Conservation (phyloP, 2,888 invertebrate species). For the Habroteleia sp. region DNA sequence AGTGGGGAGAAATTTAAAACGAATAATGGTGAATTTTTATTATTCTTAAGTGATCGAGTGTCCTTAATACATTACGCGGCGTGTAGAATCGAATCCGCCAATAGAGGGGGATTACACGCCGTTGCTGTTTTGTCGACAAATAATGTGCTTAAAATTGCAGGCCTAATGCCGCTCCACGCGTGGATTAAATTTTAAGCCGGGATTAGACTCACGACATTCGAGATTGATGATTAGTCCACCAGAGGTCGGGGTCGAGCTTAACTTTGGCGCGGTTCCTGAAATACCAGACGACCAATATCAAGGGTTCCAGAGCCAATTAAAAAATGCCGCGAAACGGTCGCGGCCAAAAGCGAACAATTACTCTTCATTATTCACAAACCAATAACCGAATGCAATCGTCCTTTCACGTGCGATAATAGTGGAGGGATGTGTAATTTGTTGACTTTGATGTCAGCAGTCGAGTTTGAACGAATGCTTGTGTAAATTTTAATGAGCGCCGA, state of each 20-base stretch:
- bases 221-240: conserved; percentile 59
- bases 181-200: conserved; percentile 62
- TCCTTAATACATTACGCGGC: no score
- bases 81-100: conserved; percentile 38
- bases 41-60: no score
- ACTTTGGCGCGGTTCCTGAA: conserved; percentile 48
- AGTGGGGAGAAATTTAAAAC: no score
- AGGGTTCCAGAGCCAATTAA: conserved; percentile 38
- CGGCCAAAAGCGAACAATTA: conserved; percentile 34
- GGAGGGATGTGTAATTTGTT: conserved; percentile 27
- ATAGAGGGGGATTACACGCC: conserved; percentile 51
- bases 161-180: conserved; percentile 52
- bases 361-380: conserved; percentile 47
- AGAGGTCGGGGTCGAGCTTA: conserved; percentile 38
- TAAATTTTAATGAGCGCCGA: conserved; percentile 44
- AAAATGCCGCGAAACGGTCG: conserved; percentile 20
- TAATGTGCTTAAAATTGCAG: conserved; percentile 63
- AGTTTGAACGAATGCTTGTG: conserved; percentile 22
- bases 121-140: conserved; percentile 59
- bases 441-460: conserved; percentile 29
- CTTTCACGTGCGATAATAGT: conserved; percentile 33
- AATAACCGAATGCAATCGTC: conserved; percentile 31
- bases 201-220: conserved; percentile 59
- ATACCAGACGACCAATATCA: conserved; percentile 20
- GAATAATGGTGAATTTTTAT: no score